Conservation (phyloP, 2,888 invertebrate genomes). For the Apamea anceps region DNA sequence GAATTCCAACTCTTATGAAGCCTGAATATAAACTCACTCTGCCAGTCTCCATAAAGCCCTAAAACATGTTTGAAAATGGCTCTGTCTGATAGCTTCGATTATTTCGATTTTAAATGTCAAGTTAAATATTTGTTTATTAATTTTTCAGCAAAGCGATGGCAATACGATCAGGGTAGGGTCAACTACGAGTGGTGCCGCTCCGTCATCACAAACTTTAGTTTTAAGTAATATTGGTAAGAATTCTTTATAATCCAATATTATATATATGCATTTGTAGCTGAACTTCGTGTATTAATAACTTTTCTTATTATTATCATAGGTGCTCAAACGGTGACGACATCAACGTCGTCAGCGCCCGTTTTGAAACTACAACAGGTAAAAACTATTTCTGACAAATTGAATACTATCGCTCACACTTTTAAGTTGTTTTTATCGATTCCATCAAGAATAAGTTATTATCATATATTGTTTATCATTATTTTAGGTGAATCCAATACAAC, state of each 20-base stretch:
- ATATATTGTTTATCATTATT: conserved; percentile 72
- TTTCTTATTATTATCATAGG: conserved; percentile 70
- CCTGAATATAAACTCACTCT: neutral
- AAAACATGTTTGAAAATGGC: neutral
- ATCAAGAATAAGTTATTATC: conserved; percentile 44
- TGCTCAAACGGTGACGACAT: conserved; percentile 81
- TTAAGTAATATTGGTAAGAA: conserved; percentile 85
- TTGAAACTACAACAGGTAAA: conserved; percentile 87
- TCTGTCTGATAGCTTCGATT: neutral
- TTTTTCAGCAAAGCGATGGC: conserved; percentile 83
- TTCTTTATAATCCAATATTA: neutral
- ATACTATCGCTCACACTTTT: conserved; percentile 11
- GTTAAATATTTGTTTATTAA: neutral
- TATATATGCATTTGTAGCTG: neutral
- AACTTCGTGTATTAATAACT: neutral
- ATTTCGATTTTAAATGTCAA: neutral
- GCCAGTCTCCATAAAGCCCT: neutral
- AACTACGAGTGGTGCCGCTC: conserved; percentile 78
- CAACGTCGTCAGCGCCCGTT: conserved; percentile 82
- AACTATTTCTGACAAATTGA: neutral
- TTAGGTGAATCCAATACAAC: conserved; percentile 88
- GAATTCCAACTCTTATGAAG: neutral
- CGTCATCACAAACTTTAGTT: conserved; percentile 86
- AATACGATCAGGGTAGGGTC: conserved; percentile 78
- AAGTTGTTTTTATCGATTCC: conserved; percentile 22